A percentile compares a stretch with the other conserved stretches of the same genome.
Conservation (phyloP, 2,888 invertebrate species). For the Arctia plantaginis region DNA sequence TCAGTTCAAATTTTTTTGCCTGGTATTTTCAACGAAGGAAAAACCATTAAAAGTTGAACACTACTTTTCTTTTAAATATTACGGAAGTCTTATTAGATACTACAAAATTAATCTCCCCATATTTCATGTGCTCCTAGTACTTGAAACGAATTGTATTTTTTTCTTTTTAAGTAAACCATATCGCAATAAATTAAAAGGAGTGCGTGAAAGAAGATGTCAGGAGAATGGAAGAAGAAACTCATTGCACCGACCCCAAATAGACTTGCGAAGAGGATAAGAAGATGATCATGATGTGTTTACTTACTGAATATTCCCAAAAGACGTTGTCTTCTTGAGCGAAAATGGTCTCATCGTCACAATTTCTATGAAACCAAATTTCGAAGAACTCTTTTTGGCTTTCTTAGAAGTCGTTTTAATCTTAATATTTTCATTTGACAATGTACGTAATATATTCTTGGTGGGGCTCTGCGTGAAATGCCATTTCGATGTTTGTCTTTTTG, state of each 20-base stretch:
- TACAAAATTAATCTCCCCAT: too few species aligned
- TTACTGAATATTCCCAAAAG: conserved; percentile 9
- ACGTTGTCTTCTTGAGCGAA: neutral
- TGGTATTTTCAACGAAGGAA: too few species aligned
- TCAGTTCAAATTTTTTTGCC: too few species aligned
- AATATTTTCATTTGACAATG: neutral
- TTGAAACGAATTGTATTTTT: too few species aligned
- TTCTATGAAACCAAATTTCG: neutral
- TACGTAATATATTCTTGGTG: neutral
- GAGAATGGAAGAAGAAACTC: neutral
- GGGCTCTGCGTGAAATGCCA: neutral
- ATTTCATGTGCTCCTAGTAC: too few species aligned
- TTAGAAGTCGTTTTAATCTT: neutral
- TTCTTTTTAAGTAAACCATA: too few species aligned
- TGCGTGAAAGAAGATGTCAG: too few species aligned
- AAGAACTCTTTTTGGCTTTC: neutral
- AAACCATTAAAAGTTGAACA: too few species aligned
- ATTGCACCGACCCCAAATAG: neutral
- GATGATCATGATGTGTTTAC: neutral
- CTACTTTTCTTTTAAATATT: too few species aligned
- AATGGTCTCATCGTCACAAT: conserved; percentile 13
- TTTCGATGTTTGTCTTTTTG: neutral
- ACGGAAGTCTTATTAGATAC: too few species aligned
- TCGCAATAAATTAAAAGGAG: too few species aligned
- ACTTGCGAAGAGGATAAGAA: neutral